These are phyloP conservation scores for Hydrozoanthus gracilis DNA, from an alignment of 92 coral and sea anemone genomes.

Conservation along the genomic window DNA sequence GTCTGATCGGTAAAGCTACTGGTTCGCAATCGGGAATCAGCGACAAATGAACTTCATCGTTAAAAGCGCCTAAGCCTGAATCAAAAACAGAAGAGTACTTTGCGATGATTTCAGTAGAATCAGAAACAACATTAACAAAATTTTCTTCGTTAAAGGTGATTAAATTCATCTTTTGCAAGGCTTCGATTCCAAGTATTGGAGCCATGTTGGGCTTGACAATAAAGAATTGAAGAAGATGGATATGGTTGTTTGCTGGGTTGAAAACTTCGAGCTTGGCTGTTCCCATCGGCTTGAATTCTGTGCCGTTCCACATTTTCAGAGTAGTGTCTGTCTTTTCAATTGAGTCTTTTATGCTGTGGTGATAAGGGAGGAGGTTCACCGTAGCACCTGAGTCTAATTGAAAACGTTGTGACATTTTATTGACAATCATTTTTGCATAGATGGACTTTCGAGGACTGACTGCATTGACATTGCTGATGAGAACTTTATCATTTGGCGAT, in stretches of 20 bases:
- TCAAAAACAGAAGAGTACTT: neutral
- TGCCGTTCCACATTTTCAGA: conserved; percentile 62
- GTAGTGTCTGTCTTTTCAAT: conserved; percentile 55
- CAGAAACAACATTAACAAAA: too few relatives aligned
- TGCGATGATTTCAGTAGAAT: neutral
- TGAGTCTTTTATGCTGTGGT: conserved; percentile 29
- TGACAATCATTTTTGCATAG: conserved; percentile 54
- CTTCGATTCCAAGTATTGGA: neutral
- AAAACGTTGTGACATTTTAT: conserved; percentile 41
- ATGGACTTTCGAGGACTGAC: neutral
- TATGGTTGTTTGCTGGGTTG: neutral
- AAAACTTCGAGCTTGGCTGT: neutral
- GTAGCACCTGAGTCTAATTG: conserved; percentile 68
- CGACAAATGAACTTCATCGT: conserved; percentile 3
- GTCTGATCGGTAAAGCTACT: conserved; percentile 22
- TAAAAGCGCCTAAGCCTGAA: too few relatives aligned
- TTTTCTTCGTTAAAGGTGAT: neutral
- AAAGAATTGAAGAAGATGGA: too few relatives aligned
- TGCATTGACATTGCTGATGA: neutral
- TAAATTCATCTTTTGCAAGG: neutral
- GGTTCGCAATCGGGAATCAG: conserved; percentile 6
- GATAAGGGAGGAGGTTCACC: conserved; percentile 59
- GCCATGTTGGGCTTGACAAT: neutral
- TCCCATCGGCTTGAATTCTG: conserved; percentile 37
- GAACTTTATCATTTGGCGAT: too few relatives aligned